Evolutionary conservation across 2,113 vertebrate genomes (phyloP), one percentile per base, ranked within the genome.

Genomic region (Zosterops lateralis): DNA sequence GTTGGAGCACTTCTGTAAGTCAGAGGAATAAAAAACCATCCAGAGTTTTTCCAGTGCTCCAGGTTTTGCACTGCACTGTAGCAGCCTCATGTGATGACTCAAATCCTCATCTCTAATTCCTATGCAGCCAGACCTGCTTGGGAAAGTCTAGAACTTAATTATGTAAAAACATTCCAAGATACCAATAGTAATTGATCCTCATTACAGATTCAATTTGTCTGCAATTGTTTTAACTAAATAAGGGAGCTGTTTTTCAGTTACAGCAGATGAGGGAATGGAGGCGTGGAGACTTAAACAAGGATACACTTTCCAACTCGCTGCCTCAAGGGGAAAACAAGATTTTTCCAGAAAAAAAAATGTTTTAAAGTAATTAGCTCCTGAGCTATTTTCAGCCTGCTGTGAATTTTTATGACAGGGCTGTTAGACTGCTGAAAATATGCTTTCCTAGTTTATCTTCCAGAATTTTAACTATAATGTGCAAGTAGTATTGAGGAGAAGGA

Each of bases 301-400:
- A 92, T 79, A 84, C 67, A 86, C 85, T 89, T 96, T 95, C 89
- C 90, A 96, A 92, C 71, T 89, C 85, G 89, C 57, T 2, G 68
- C 94, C 93, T 93, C 80, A 87, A 96, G 96, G 95, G 80, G 62
- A 95, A 95, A 96, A 92, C 87, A 90, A 67, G 85, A 89, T 83
- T 94, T 92, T 96, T 96, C 79, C 44, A 66, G 75, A 50, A 75
- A 73, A 95, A 95, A 74, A 81, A 54, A 60, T 15, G 76, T 89
- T 95, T 90, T 93, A 78, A 93, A 95, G 83, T 96, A 96, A 97
- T 97, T 96, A 95, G 91, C 78, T 97, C 68, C 88, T 86, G 84
- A 91, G 88, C 90, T 88, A 93, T 96, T 95, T 95, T 94, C 74
- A 84, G 67, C 93, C 90, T 82, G 81, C 85, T 96, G 90, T 95